Evolutionary conservation across 1,140 invertebrate genomes (phyloP).

Genomic region (Cryptotermes secundus): DNA sequence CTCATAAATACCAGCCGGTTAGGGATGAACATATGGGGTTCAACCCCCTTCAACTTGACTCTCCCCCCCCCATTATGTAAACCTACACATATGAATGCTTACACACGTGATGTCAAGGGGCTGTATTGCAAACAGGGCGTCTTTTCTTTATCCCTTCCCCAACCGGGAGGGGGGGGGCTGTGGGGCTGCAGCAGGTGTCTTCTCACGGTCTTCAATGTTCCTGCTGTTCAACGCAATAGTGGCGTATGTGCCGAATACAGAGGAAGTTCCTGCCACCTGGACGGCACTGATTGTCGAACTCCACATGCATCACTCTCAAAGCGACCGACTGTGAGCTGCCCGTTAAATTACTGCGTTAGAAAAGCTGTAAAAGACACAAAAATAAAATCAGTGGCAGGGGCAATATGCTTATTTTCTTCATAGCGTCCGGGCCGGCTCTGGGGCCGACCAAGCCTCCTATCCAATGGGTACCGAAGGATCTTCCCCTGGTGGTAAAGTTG

Average conservation of each 20-base stretch:
- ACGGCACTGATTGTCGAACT: neutral
- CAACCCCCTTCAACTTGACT: constrained; percentile 18
- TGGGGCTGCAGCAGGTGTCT: neutral
- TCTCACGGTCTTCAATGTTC: neutral
- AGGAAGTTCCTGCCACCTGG: neutral
- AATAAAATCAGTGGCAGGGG: no score
- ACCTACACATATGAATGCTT: constrained; percentile 19
- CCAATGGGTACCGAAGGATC: no score
- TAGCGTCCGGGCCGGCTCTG: no score
- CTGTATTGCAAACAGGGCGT: constrained; percentile 5
- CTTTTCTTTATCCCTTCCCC: neutral
- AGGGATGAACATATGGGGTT: neutral
- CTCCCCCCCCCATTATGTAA: neutral
- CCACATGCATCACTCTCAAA: no score
- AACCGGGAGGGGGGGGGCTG: neutral
- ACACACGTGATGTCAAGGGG: constrained; percentile 8
- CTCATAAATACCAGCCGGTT: neutral
- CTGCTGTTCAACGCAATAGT: neutral
- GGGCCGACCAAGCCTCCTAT: no score
- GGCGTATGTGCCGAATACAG: neutral
- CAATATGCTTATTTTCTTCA: no score
- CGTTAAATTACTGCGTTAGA: neutral
- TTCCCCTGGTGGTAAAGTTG: no score
- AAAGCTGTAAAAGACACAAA: no score
- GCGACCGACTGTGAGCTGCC: neutral